phyloP scores from a whole-genome alignment of 2,888 invertebrate species.

The Shargacucullia verbasci region DNA sequence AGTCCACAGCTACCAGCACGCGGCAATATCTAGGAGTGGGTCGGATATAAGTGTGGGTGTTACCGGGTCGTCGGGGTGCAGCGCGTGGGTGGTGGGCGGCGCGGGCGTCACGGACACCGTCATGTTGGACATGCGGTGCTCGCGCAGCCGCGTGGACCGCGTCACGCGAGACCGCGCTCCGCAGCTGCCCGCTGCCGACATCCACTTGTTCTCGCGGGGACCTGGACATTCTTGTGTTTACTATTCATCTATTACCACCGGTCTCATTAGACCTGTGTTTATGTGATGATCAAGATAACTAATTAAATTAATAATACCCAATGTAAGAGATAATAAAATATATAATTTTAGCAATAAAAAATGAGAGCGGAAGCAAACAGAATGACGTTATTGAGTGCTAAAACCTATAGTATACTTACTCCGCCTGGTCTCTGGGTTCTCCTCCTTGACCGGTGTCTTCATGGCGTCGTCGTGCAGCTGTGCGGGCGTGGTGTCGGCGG shows the following conservation, averaged over 20 bases:
- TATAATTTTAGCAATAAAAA: no score
- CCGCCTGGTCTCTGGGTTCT: slow-evolving; percentile 75
- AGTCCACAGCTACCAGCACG: no score
- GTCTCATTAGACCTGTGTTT: no score
- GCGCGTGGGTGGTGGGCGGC: slow-evolving; percentile 62
- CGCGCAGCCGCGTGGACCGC: slow-evolving; percentile 80
- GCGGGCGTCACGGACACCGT: slow-evolving; percentile 87
- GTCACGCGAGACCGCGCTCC: slow-evolving; percentile 76
- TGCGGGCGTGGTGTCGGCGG: slow-evolving; percentile 10
- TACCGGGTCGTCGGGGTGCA: slow-evolving; percentile 75
- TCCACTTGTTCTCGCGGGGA: slow-evolving; percentile 87
- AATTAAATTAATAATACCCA: no score
- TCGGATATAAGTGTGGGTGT: slow-evolving; percentile 8
- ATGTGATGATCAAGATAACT: no score
- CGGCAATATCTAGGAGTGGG: no score
- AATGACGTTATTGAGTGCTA: no score
- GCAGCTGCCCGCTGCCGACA: slow-evolving; percentile 78
- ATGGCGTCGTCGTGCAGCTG: slow-evolving; percentile 52
- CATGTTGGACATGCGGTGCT: slow-evolving; percentile 87
- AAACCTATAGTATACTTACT: slow-evolving; percentile 76
- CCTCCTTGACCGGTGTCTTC: slow-evolving; percentile 73
- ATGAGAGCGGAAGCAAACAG: no score
- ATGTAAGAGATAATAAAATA: no score
- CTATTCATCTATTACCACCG: neutral
- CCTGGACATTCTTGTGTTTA: slow-evolving; percentile 58